A percentile compares a stretch with the other conserved stretches of the same genome.
phyloP scores from a whole-genome alignment of 2,113 vertebrate species.

The Ochotona curzoniae region DNA sequence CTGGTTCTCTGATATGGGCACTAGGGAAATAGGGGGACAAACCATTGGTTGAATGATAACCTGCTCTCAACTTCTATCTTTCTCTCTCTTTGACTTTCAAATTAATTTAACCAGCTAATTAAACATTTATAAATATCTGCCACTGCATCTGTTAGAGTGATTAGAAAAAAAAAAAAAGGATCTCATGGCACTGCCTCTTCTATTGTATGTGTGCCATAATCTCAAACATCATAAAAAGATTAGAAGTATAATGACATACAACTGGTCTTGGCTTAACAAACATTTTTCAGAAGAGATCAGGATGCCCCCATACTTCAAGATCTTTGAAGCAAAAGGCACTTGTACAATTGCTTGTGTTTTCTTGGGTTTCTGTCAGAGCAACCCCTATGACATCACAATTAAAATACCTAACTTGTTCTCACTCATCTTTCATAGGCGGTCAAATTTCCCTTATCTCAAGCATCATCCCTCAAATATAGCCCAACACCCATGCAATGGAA shows the following conservation, averaged over 20 bases:
- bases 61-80: no score
- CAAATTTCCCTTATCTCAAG: not conserved
- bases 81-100: no score
- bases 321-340: not conserved
- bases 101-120: no score
- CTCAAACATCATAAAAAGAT: slow-evolving; percentile 8
- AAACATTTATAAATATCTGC: no score
- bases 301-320: not conserved
- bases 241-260: not conserved
- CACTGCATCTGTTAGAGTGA: not conserved
- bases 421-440: not conserved
- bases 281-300: not conserved
- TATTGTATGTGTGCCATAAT: not conserved
- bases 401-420: not conserved
- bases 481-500: not conserved
- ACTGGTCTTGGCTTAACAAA: not conserved
- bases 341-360: not conserved
- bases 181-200: not conserved
- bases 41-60: no score
- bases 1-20: no score
- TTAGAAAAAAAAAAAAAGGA: slow-evolving; percentile 14
- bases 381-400: not conserved
- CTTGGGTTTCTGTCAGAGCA: not conserved
- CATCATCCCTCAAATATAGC: not conserved
- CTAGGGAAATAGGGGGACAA: no score